Evolutionary conservation across 37 sponge, comb jelly and placozoan species (phyloP).

Genomic region (Tethya wilhelma): DNA sequence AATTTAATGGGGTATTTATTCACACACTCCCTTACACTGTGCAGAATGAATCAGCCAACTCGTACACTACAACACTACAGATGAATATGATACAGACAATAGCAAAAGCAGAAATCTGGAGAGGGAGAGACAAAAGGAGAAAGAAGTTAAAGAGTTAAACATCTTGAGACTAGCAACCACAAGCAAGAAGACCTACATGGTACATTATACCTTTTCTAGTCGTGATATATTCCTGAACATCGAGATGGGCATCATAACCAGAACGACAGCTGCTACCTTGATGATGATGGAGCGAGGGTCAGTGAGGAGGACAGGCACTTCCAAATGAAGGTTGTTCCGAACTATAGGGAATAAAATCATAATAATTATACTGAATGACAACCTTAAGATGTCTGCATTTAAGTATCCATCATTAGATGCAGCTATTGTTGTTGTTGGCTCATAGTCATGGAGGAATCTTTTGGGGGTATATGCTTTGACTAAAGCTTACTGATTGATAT

Average conservation of each 20-base stretch:
- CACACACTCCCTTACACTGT: constrained; percentile 36
- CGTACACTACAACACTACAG: constrained; percentile 30
- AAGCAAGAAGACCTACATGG: neutral
- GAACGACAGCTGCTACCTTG: constrained; percentile 38
- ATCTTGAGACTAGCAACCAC: too few species aligned
- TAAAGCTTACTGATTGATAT: constrained; percentile 48
- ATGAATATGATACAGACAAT: constrained; percentile 39
- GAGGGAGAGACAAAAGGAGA: constrained; percentile 1
- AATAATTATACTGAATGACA: too few species aligned
- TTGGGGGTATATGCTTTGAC: too few species aligned
- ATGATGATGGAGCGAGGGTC: constrained; percentile 41
- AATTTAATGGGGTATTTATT: too few species aligned
- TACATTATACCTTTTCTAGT: constrained; percentile 74
- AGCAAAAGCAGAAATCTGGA: constrained; percentile 64
- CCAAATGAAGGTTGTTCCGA: too few species aligned
- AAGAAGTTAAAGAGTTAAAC: neutral
- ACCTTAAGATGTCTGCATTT: too few species aligned
- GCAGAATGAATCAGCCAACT: constrained; percentile 40
- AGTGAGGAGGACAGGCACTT: too few species aligned
- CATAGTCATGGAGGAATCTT: too few species aligned
- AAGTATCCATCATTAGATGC: too few species aligned
- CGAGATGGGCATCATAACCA: constrained; percentile 69
- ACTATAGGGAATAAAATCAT: too few species aligned
- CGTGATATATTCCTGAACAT: constrained; percentile 60
- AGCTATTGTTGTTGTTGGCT: too few species aligned